phyloP scores from a whole-genome alignment of 2,113 vertebrate species.

The Potamarius usumacintae region DNA sequence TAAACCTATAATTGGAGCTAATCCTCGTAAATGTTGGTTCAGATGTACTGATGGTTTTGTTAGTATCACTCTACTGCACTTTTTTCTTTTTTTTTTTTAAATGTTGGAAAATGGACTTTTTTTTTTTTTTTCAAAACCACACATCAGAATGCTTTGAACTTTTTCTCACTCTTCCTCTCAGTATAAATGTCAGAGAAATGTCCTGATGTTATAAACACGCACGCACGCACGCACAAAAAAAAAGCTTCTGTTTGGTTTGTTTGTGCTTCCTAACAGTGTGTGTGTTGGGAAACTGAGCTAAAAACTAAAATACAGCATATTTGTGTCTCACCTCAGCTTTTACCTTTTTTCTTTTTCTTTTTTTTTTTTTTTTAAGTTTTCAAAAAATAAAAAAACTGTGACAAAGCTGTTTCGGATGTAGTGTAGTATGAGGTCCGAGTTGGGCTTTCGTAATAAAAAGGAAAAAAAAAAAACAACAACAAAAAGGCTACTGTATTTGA shows the following conservation, averaged over 20 bases:
- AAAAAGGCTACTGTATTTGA: constrained; percentile 47
- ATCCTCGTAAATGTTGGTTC: constrained; percentile 46
- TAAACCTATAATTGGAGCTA: not conserved
- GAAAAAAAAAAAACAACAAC: not conserved
- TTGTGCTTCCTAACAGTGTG: constrained; percentile 71
- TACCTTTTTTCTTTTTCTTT: constrained; percentile 68
- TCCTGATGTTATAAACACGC: constrained; percentile 53
- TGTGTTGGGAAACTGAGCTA: constrained; percentile 65
- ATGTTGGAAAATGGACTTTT: constrained; percentile 40
- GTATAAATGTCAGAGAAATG: constrained; percentile 60
- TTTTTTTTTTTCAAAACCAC: not conserved
- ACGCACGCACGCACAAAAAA: not conserved
- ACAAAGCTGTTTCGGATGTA: constrained; percentile 67
- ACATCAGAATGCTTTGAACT: constrained; percentile 56
- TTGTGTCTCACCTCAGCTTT: constrained; percentile 71
- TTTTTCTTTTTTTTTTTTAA: constrained; percentile 58
- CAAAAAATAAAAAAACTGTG: constrained; percentile 74
- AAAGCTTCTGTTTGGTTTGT: constrained; percentile 65
- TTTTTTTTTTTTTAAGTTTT: constrained; percentile 70
- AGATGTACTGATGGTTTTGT: constrained; percentile 56
- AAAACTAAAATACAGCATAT: constrained; percentile 63
- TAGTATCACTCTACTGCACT: constrained; percentile 46
- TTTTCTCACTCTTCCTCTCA: constrained; percentile 2
- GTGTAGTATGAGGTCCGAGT: constrained; percentile 59
- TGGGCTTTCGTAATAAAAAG: not conserved